Conservation (phyloP, 2,113 vertebrate genomes). For the Psephotus haematonotus region DNA sequence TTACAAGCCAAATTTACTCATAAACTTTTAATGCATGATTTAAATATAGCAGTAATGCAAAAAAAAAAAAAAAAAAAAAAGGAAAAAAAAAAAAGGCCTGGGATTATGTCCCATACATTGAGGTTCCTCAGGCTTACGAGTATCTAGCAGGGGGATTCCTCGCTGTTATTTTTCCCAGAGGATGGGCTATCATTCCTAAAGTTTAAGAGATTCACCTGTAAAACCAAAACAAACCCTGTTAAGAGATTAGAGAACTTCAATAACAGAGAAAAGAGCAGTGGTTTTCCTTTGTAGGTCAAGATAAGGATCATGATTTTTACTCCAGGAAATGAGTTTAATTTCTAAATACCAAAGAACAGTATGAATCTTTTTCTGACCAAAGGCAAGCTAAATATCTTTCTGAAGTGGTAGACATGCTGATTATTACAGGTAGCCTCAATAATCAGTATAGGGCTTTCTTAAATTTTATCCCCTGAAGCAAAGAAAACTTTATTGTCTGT, state of each 20-base stretch:
- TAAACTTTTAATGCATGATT: background rate
- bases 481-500: constrained; percentile 2
- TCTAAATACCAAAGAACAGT: constrained; percentile 1
- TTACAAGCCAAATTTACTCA: background rate
- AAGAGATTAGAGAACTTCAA: background rate
- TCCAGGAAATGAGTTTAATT: constrained; percentile 44
- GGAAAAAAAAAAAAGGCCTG: background rate
- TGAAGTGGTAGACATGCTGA: background rate
- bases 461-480: constrained; percentile 21
- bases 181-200: background rate
- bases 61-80: background rate
- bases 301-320: constrained; percentile 21
- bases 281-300: background rate
- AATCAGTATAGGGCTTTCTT: background rate
- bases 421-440: constrained; percentile 11
- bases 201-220: background rate
- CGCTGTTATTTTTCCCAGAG: background rate
- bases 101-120: background rate
- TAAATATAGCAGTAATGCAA: background rate
- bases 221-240: background rate
- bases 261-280: background rate
- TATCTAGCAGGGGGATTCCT: background rate
- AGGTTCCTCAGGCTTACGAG: background rate
- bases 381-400: constrained; percentile 34
- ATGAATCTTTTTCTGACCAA: constrained; percentile 4